phyloP scores from a whole-genome alignment of 2,888 invertebrate species.

The Nomada hirtipes region DNA sequence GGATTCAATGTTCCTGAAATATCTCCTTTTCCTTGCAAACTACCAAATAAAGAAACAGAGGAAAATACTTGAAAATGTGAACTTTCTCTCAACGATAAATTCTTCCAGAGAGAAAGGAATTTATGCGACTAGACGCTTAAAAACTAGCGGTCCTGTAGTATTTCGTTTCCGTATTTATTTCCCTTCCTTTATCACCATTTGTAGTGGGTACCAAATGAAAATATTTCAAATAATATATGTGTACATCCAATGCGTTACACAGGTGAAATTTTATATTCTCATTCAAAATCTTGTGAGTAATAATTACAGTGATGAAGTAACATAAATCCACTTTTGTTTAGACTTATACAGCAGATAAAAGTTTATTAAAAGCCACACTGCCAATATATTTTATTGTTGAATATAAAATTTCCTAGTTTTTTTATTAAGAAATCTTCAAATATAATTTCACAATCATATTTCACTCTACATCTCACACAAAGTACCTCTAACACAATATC shows the following conservation, averaged over 20 bases:
- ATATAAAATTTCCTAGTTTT: too few species aligned
- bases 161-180: conserved; percentile 6
- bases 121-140: neutral
- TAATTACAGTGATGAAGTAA: too few species aligned
- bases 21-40: conserved; percentile 7
- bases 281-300: too few species aligned
- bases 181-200: neutral
- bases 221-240: neutral
- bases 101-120: neutral
- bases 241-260: too few species aligned
- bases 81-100: conserved; percentile 10
- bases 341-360: too few species aligned
- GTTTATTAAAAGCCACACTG: too few species aligned
- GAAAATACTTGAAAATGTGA: conserved; percentile 15
- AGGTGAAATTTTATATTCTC: too few species aligned
- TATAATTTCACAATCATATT: too few species aligned
- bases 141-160: neutral
- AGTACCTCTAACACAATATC: too few species aligned
- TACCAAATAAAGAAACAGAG: conserved; percentile 14
- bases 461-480: too few species aligned
- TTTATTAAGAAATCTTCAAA: too few species aligned
- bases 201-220: neutral
- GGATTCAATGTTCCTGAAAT: conserved; percentile 23
- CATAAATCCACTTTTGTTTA: too few species aligned
- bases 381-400: neutral